These are phyloP conservation scores for Stenodera caucasica DNA, from an alignment of 2,888 invertebrate genomes.

Conservation along the genomic window DNA sequence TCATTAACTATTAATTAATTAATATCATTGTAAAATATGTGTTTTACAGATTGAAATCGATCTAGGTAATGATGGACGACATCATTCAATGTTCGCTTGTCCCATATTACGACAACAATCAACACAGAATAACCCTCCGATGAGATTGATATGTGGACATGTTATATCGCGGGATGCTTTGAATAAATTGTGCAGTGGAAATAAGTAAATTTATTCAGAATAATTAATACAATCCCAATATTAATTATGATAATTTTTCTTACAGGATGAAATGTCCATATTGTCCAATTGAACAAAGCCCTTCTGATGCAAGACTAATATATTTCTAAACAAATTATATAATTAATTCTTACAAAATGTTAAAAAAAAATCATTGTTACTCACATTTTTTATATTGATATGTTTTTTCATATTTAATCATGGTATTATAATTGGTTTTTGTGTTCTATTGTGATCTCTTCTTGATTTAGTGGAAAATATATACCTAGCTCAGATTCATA, in stretches of 20 bases:
- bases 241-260: constrained; percentile 52
- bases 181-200: constrained; percentile 89
- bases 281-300: constrained; percentile 95
- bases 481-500: constrained; percentile 20
- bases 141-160: constrained; percentile 96
- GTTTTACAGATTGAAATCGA: constrained; percentile 86
- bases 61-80: constrained; percentile 84
- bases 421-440: constrained; percentile 33
- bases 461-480: constrained; percentile 24
- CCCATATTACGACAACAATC: constrained; percentile 97
- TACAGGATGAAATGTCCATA: constrained; percentile 97
- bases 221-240: not conserved
- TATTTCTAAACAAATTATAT: constrained; percentile 69
- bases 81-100: constrained; percentile 98
- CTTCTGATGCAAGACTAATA: constrained; percentile 88
- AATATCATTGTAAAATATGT: constrained; percentile 4
- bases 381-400: constrained; percentile 29
- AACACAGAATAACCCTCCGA: constrained; percentile 94
- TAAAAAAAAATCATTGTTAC: constrained; percentile 25
- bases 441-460: constrained; percentile 38
- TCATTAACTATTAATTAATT: not conserved
- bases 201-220: constrained; percentile 69
- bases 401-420: constrained; percentile 26
- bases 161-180: constrained; percentile 97
- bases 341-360: constrained; percentile 14